Conservation (phyloP, 1,140 invertebrate species). For the Tenebrio molitor region DNA sequence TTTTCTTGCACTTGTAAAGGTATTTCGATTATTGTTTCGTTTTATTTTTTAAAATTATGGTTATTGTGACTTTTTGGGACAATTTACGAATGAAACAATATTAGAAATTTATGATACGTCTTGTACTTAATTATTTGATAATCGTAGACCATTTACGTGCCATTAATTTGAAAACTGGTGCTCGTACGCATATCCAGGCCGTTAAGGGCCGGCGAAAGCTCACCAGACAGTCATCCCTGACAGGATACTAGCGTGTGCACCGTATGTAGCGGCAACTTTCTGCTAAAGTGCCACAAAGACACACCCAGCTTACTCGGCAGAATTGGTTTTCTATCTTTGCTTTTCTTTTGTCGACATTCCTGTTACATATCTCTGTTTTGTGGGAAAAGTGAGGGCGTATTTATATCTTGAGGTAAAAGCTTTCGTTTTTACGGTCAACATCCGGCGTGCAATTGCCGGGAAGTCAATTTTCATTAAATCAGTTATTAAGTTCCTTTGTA, state of each 20-base stretch:
- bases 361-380: slow-evolving; percentile 46
- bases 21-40: too few relatives aligned
- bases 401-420: slow-evolving; percentile 45
- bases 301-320: slow-evolving; percentile 58
- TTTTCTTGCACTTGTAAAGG: too few relatives aligned
- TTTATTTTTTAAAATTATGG: too few relatives aligned
- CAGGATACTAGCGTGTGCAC: slow-evolving; percentile 46
- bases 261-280: slow-evolving; percentile 48
- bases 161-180: neutral
- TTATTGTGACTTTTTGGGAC: too few relatives aligned
- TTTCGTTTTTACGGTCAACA: slow-evolving; percentile 42
- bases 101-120: too few relatives aligned
- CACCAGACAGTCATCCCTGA: slow-evolving; percentile 41
- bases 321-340: slow-evolving; percentile 54
- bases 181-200: neutral
- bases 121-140: too few relatives aligned
- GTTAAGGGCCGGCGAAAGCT: neutral
- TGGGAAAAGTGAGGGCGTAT: slow-evolving; percentile 36
- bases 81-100: too few relatives aligned
- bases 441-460: slow-evolving; percentile 16
- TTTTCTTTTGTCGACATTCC: slow-evolving; percentile 42
- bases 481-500: slow-evolving; percentile 30
- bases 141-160: neutral
- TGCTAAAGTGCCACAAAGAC: slow-evolving; percentile 54
- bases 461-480: slow-evolving; percentile 48